Conservation (phyloP, 2,113 vertebrate species). For the Saccopteryx bilineata region DNA sequence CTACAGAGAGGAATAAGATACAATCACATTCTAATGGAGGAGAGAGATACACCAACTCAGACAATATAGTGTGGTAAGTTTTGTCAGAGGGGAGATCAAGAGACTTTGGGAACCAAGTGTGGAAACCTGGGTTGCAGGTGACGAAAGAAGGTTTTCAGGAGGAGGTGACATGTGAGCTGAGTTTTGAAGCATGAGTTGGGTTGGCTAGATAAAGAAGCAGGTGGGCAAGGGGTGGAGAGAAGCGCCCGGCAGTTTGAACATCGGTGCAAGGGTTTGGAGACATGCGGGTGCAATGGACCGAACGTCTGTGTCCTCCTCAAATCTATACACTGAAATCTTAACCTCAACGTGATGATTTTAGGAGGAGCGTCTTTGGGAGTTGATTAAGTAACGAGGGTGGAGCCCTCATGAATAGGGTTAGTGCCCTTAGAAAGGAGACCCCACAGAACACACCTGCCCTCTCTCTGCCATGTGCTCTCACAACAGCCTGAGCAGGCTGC, state of each 20-base stretch:
- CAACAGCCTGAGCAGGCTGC: too few relatives aligned
- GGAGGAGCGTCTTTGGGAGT: not conserved
- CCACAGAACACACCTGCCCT: not conserved
- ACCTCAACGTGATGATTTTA: not conserved
- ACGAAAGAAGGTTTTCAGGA: not conserved
- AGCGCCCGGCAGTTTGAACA: not conserved
- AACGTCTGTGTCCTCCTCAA: not conserved
- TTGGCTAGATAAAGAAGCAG: not conserved
- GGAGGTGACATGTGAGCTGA: not conserved
- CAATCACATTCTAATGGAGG: accelerated
- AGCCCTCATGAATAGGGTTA: not conserved
- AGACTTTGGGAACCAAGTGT: not conserved
- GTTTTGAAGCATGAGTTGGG: not conserved
- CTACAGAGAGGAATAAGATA: not conserved
- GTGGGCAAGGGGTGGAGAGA: accelerated
- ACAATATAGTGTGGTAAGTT: accelerated
- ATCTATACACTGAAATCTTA: not conserved
- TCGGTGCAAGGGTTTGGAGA: not conserved
- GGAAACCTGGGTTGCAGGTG: not conserved
- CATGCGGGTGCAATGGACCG: not conserved
- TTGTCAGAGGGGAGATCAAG: not conserved
- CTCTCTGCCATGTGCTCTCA: not conserved
- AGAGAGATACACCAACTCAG: accelerated
- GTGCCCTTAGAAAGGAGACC: not conserved
- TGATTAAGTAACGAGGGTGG: not conserved